These are phyloP conservation scores for Lasioglossum albipes DNA, from an alignment of 1,140 invertebrate species.

Conservation along the genomic window DNA sequence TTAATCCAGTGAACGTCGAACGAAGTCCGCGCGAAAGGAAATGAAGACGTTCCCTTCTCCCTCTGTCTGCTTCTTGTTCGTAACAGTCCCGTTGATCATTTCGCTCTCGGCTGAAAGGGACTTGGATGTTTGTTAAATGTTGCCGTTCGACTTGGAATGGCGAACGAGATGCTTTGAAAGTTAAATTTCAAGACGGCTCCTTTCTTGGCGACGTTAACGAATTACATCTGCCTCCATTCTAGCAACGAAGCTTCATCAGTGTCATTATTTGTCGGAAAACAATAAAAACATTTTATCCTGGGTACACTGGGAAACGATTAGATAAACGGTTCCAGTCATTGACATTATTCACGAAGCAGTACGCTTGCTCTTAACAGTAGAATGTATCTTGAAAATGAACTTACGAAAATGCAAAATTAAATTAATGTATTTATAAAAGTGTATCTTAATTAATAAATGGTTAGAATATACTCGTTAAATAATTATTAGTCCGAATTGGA, in stretches of 20 bases:
- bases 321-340: too few relatives aligned
- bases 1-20: slow-evolving; percentile 17
- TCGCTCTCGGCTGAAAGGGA: neutral
- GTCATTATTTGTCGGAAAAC: neutral
- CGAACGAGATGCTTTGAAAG: slow-evolving; percentile 19
- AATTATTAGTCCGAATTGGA: too few relatives aligned
- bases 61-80: too few relatives aligned
- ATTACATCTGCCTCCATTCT: neutral
- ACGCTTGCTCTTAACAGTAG: too few relatives aligned
- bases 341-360: too few relatives aligned
- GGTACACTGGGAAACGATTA: too few relatives aligned
- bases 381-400: too few relatives aligned
- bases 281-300: too few relatives aligned
- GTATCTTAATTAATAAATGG: too few relatives aligned
- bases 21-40: slow-evolving; percentile 4
- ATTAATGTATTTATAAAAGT: too few relatives aligned
- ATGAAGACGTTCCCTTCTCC: neutral
- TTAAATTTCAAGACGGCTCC: slow-evolving; percentile 3
- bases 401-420: too few relatives aligned
- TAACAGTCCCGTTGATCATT: slow-evolving; percentile 30
- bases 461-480: too few relatives aligned
- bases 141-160: slow-evolving; percentile 4
- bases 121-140: slow-evolving; percentile 40
- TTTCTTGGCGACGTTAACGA: slow-evolving; percentile 24
- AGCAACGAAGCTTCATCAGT: neutral